These are phyloP conservation scores for Lochmaea capreae DNA, from an alignment of 2,888 invertebrate genomes.

Conservation along the genomic window DNA sequence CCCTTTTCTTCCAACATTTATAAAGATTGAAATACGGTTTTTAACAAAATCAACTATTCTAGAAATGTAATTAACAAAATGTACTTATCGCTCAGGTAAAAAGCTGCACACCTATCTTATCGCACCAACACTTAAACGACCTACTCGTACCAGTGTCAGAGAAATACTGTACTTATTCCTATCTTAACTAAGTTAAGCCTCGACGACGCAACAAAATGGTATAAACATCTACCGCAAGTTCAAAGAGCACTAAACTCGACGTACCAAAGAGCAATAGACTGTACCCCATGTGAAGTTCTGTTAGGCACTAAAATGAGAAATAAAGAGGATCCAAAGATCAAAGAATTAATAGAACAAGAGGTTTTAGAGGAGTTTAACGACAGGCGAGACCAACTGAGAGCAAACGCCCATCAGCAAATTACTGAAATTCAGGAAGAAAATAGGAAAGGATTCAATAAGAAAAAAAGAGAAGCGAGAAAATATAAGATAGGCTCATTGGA, in stretches of 20 bases:
- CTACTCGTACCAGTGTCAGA: too few relatives aligned
- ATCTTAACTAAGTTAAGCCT: constrained; percentile 57
- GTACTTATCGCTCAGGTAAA: too few relatives aligned
- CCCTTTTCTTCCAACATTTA: too few relatives aligned
- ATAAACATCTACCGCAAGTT: constrained; percentile 47
- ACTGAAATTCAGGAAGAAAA: constrained; percentile 49
- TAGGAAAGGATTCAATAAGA: constrained; percentile 44
- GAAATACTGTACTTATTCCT: constrained; percentile 55
- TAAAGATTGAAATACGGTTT: too few relatives aligned
- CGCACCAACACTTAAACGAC: too few relatives aligned
- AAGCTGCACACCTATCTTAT: too few relatives aligned
- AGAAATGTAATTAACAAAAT: too few relatives aligned
- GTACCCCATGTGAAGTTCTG: constrained; percentile 48
- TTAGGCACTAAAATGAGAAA: constrained; percentile 44
- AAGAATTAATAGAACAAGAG: constrained; percentile 36
- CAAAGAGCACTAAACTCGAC: constrained; percentile 54
- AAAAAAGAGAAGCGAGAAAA: constrained; percentile 43
- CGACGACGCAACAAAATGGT: constrained; percentile 55
- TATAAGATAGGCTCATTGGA: constrained; percentile 52
- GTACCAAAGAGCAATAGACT: constrained; percentile 51
- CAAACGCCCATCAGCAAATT: constrained; percentile 36
- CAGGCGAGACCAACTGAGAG: constrained; percentile 33
- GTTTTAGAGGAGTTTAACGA: constrained; percentile 32
- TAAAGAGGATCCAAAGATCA: constrained; percentile 34
- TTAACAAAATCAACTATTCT: too few relatives aligned